phyloP scores from a whole-genome alignment of 2,797 vertebrate genomes.

The Acanthis flammea region DNA sequence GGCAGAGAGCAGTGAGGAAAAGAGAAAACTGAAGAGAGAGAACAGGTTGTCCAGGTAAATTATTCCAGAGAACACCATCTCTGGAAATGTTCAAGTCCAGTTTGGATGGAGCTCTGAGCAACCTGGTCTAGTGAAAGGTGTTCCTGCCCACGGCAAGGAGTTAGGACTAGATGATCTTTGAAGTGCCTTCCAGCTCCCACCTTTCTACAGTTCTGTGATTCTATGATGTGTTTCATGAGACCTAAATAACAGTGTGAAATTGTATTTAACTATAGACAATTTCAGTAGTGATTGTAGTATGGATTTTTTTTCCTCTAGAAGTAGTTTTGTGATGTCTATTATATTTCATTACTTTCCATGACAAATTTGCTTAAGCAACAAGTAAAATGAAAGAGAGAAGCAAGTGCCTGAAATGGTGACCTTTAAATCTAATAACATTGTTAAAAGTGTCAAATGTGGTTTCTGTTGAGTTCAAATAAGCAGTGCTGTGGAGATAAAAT shows the following conservation, averaged over 20 bases:
- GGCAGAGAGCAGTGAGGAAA: background rate
- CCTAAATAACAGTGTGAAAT: background rate
- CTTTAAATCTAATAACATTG: background rate
- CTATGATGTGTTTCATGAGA: background rate
- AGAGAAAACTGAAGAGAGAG: background rate
- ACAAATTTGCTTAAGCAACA: background rate
- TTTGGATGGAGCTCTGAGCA: background rate
- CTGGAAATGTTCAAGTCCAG: background rate
- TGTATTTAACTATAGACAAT: background rate
- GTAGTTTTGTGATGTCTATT: background rate
- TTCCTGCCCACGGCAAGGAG: rapidly evolving
- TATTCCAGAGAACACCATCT: background rate
- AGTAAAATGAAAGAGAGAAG: background rate
- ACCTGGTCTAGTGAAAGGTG: background rate
- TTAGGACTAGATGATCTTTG: background rate
- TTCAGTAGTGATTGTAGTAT: background rate
- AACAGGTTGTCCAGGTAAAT: background rate
- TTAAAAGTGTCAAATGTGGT: background rate
- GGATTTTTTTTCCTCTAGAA: background rate
- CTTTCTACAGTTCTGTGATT: background rate
- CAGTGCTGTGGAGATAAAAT: background rate
- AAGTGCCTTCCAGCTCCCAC: background rate
- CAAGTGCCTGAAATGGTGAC: background rate
- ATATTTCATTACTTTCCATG: background rate
- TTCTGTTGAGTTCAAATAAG: background rate